Evolutionary conservation across 1,140 invertebrate species (phyloP).

Genomic region (Lerema accius): DNA sequence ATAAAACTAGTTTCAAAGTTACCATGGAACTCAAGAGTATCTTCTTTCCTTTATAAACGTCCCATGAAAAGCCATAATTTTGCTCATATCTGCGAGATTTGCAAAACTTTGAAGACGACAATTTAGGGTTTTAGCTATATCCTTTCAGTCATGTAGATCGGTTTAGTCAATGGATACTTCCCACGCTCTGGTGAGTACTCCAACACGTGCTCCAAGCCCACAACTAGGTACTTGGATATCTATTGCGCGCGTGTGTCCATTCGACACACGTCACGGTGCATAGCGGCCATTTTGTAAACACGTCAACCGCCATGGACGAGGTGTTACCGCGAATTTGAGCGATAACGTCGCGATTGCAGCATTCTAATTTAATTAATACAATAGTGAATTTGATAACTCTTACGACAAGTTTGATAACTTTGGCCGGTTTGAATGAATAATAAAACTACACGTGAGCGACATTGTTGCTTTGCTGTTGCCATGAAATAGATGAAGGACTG

Average conservation of each 20-base stretch:
- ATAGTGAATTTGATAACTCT: constrained; percentile 24
- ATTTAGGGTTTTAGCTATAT: no score
- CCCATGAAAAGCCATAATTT: no score
- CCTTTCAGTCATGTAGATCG: no score
- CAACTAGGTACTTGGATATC: not conserved
- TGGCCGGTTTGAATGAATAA: constrained; percentile 1
- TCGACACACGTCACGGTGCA: constrained; percentile 51
- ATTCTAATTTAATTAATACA: constrained; percentile 30
- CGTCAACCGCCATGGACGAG: constrained; percentile 50
- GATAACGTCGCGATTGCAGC: constrained; percentile 43
- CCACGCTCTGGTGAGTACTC: no score
- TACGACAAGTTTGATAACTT: constrained; percentile 12
- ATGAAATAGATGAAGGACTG: no score
- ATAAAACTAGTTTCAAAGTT: no score
- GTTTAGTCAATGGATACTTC: no score
- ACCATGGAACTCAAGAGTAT: no score
- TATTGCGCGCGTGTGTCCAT: constrained; percentile 45
- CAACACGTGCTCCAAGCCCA: not conserved
- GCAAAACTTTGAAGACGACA: no score
- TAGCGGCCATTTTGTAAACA: constrained; percentile 57
- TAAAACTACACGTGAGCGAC: not conserved
- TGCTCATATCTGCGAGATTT: no score
- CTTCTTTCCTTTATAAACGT: no score
- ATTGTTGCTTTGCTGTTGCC: not conserved
- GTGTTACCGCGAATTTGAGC: constrained; percentile 41